phyloP scores from a whole-genome alignment of 2,888 invertebrate species.

The Diachrysia chrysitis region DNA sequence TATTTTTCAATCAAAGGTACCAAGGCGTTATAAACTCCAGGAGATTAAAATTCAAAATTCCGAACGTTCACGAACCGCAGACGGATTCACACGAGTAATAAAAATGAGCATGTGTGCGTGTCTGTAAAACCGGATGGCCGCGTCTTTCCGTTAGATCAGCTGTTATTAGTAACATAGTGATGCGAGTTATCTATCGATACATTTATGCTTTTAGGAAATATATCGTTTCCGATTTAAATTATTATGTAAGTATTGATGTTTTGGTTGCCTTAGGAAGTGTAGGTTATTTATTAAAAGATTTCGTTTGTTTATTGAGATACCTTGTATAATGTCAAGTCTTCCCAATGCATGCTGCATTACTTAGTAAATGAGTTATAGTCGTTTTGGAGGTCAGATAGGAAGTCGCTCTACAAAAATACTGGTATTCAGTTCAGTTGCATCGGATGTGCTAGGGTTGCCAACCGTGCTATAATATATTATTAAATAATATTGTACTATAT shows the following conservation, averaged over 20 bases:
- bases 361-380: no score
- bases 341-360: no score
- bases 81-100: constrained; percentile 24
- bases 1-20: constrained; percentile 13
- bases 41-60: constrained; percentile 18
- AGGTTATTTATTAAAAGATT: no score
- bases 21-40: constrained; percentile 14
- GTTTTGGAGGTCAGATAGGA: no score
- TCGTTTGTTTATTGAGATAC: no score
- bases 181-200: constrained; percentile 50
- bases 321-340: no score
- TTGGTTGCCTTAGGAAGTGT: no score
- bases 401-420: no score
- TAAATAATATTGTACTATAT: no score
- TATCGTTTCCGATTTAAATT: constrained; percentile 3
- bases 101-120: constrained; percentile 37
- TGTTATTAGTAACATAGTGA: constrained; percentile 54
- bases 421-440: no score
- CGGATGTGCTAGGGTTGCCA: no score
- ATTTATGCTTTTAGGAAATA: constrained; percentile 26
- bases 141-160: constrained; percentile 58
- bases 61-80: constrained; percentile 18
- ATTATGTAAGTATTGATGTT: neutral
- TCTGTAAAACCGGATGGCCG: constrained; percentile 51
- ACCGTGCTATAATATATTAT: no score